Evolutionary conservation across 1,140 invertebrate genomes (phyloP).

Genomic region (Bombus cullumanus): DNA sequence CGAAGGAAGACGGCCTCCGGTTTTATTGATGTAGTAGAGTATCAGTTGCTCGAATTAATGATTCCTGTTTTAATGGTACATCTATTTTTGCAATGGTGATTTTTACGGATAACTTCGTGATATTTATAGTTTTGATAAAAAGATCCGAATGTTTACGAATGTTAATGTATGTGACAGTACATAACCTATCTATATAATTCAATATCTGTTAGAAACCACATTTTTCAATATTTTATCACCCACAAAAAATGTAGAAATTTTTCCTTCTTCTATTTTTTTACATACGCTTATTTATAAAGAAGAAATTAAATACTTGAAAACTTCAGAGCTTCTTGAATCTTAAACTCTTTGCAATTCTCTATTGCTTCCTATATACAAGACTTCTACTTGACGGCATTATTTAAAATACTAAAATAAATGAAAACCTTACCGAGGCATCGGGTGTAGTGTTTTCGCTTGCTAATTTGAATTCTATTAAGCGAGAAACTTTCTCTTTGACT

Average conservation of each 20-base stretch:
- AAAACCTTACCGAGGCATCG: background rate
- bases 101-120: background rate
- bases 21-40: background rate
- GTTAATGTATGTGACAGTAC: too few species aligned
- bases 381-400: background rate
- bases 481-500: background rate
- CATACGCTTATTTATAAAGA: too few species aligned
- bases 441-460: background rate
- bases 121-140: background rate
- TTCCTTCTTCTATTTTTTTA: too few species aligned
- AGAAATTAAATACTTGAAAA: too few species aligned
- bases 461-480: constrained; percentile 13
- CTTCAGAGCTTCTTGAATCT: too few species aligned
- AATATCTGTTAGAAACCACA: too few species aligned
- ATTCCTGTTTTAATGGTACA: background rate
- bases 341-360: background rate
- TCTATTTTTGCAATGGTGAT: background rate
- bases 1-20: background rate
- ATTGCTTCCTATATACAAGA: background rate
- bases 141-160: too few species aligned
- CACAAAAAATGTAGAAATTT: too few species aligned
- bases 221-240: too few species aligned
- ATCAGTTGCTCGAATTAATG: constrained; percentile 5
- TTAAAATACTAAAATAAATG: background rate
- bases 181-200: too few species aligned